Conservation (phyloP, 2,888 invertebrate species). For the Temnothorax rugatulus region DNA sequence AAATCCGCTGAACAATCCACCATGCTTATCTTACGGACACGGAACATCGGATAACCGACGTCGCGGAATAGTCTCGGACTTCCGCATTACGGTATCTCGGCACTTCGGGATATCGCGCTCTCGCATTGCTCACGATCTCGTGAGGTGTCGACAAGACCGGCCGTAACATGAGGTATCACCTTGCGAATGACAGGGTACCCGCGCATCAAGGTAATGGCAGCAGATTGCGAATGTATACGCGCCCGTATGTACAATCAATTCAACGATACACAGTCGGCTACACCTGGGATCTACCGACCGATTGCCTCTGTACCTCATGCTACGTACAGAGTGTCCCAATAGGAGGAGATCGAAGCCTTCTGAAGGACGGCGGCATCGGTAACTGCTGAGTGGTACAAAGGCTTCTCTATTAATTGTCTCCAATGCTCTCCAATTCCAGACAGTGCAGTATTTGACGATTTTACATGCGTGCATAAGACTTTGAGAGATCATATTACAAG, state of each 20-base stretch:
- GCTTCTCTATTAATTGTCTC: background rate
- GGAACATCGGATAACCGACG: slow-evolving; percentile 27
- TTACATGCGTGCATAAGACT: background rate
- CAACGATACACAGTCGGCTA: slow-evolving; percentile 64
- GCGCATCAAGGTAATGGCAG: slow-evolving; percentile 39
- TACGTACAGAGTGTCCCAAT: slow-evolving; percentile 21
- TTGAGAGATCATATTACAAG: background rate
- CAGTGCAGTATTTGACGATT: background rate
- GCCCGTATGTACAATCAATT: slow-evolving; percentile 65
- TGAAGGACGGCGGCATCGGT: background rate
- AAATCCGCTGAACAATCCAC: slow-evolving; percentile 10
- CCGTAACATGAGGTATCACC: slow-evolving; percentile 53
- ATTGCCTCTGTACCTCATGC: slow-evolving; percentile 42
- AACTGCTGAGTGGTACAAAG: background rate
- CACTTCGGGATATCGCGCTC: slow-evolving; percentile 42
- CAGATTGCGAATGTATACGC: slow-evolving; percentile 5
- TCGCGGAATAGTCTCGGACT: slow-evolving; percentile 40
- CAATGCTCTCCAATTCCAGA: background rate
- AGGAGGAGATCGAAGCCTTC: background rate
- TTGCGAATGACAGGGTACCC: slow-evolving; percentile 59
- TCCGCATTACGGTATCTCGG: slow-evolving; percentile 46
- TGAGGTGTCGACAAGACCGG: slow-evolving; percentile 68
- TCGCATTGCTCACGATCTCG: slow-evolving; percentile 50
- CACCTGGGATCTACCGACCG: slow-evolving; percentile 66
- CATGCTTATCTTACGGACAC: slow-evolving; percentile 22